phyloP scores from a whole-genome alignment of 2,113 vertebrate species.

The Perca fluviatilis region DNA sequence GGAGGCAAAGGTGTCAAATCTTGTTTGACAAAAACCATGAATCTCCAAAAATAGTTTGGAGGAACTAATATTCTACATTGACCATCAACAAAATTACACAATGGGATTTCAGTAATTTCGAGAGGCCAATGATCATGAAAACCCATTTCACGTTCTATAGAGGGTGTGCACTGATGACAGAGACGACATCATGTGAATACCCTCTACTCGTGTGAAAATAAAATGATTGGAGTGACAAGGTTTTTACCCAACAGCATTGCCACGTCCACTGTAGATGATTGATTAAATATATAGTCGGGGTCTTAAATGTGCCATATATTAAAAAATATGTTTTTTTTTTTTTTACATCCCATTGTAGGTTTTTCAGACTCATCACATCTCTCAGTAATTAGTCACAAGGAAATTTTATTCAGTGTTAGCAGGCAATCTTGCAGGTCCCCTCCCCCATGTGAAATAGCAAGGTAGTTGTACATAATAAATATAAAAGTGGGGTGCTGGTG shows the following conservation, averaged over 20 bases:
- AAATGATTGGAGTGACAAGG: not conserved
- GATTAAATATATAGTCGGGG: not conserved
- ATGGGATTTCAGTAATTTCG: not conserved
- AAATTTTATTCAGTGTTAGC: conserved; percentile 39
- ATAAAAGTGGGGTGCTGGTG: conserved; percentile 81
- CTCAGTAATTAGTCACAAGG: not conserved
- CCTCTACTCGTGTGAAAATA: not conserved
- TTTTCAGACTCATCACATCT: not conserved
- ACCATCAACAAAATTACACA: not conserved
- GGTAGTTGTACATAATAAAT: conserved; percentile 78
- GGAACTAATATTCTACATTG: not conserved
- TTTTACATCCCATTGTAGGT: not conserved
- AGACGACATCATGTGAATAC: no score
- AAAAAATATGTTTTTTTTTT: not conserved
- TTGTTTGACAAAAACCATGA: not conserved
- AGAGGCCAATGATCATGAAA: not conserved
- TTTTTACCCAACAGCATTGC: conserved; percentile 12
- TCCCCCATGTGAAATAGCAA: conserved; percentile 27
- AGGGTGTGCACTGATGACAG: not conserved
- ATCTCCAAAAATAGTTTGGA: not conserved
- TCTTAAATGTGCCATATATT: not conserved
- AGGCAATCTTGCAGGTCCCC: conserved; percentile 24
- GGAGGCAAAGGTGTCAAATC: conserved; percentile 21
- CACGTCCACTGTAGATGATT: not conserved
- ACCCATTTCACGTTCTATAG: not conserved